phyloP scores from a whole-genome alignment of 2,113 vertebrate genomes.

The Prietella phreatophila region DNA sequence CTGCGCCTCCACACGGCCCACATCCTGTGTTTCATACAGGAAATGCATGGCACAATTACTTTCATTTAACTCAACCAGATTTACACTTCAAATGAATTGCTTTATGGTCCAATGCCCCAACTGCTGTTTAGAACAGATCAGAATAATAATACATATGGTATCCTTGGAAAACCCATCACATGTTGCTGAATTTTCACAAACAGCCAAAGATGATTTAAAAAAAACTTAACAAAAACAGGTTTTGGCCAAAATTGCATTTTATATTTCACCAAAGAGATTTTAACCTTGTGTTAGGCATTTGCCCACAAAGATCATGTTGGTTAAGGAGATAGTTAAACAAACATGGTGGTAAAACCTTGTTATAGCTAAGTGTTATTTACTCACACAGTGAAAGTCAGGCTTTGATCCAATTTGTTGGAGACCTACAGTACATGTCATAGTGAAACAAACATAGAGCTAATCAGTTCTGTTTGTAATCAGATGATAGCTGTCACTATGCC shows the following conservation, averaged over 20 bases:
- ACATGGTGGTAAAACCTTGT: no score
- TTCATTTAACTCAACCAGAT: background rate
- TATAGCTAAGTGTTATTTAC: background rate
- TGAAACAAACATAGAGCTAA: background rate
- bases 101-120: background rate
- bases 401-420: background rate
- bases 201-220: background rate
- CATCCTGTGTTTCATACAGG: slow-evolving; percentile 32
- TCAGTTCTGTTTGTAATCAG: background rate
- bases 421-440: background rate
- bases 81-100: background rate
- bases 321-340: background rate
- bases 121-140: background rate
- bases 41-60: background rate
- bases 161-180: background rate
- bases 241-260: background rate
- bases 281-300: background rate
- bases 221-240: background rate
- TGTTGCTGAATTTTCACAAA: background rate
- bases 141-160: background rate
- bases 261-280: background rate
- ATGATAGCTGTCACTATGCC: background rate
- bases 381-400: background rate
- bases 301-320: background rate
- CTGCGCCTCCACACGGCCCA: background rate